Conservation (phyloP, 2,113 vertebrate species). For the Brachypodius melanocephalos region DNA sequence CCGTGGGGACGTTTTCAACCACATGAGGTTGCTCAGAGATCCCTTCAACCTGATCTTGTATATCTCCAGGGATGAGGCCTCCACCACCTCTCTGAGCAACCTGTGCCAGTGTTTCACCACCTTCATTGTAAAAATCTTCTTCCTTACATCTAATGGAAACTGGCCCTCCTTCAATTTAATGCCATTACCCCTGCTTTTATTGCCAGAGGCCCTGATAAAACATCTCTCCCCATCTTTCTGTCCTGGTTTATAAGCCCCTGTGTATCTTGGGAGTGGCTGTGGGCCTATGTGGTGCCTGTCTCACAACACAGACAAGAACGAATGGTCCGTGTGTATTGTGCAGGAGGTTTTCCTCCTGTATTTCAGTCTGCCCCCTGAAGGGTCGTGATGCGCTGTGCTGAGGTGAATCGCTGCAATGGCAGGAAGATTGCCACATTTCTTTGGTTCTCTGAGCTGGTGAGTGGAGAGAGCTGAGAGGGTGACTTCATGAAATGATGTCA, state of each 20-base stretch:
- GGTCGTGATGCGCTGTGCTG: neutral
- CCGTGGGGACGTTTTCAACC: neutral
- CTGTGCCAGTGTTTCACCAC: neutral
- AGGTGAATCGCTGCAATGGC: neutral
- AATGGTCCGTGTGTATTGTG: rapidly evolving
- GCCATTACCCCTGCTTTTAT: neutral
- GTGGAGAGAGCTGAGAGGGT: neutral
- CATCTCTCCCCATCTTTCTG: neutral
- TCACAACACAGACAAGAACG: neutral
- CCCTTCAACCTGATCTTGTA: neutral
- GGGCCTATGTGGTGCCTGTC: neutral
- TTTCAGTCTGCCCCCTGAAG: neutral
- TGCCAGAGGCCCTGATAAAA: neutral
- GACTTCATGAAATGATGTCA: neutral
- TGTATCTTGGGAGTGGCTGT: neutral
- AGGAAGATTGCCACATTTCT: neutral
- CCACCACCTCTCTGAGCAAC: neutral
- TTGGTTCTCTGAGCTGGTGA: neutral
- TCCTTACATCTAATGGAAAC: neutral
- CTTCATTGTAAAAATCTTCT: neutral
- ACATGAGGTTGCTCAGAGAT: neutral
- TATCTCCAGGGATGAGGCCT: neutral
- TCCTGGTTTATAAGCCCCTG: neutral
- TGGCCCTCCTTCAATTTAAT: neutral
- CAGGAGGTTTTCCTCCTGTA: neutral